These are phyloP conservation scores for Chlorospingus flavigularis DNA, from an alignment of 2,797 vertebrate species.

Conservation along the genomic window DNA sequence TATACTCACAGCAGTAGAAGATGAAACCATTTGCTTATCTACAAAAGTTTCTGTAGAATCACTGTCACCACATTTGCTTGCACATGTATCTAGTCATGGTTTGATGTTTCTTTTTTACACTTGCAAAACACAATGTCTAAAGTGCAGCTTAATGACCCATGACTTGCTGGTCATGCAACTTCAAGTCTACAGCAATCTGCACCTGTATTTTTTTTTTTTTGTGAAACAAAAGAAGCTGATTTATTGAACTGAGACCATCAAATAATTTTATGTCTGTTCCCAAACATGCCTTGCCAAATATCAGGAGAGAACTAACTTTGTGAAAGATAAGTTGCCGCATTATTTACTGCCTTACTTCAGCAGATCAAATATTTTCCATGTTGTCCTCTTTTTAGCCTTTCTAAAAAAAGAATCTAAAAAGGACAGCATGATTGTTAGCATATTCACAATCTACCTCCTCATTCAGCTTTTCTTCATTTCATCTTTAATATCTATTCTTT, in stretches of 20 bases:
- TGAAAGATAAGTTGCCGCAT: background rate
- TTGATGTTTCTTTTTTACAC: background rate
- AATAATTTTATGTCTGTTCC: background rate
- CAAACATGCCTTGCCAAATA: background rate
- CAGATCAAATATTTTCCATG: background rate
- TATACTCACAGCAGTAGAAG: background rate
- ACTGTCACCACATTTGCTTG: background rate
- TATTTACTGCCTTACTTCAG: background rate
- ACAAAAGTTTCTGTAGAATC: background rate
- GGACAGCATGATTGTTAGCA: background rate
- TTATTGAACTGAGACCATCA: background rate
- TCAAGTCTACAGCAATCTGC: background rate
- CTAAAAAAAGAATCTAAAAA: background rate
- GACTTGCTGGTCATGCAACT: background rate
- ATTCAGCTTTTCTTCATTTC: background rate
- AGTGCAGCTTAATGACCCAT: background rate
- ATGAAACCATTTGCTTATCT: background rate
- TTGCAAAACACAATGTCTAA: background rate
- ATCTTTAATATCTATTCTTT: background rate
- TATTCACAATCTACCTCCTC: background rate
- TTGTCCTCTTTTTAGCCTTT: background rate
- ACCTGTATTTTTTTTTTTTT: background rate
- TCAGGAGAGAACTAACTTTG: background rate
- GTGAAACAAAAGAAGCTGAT: background rate
- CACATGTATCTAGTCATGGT: background rate